Base-by-base conservation (phyloP, 2,113 vertebrate genomes). In the Actenoides hombroni region DNA sequence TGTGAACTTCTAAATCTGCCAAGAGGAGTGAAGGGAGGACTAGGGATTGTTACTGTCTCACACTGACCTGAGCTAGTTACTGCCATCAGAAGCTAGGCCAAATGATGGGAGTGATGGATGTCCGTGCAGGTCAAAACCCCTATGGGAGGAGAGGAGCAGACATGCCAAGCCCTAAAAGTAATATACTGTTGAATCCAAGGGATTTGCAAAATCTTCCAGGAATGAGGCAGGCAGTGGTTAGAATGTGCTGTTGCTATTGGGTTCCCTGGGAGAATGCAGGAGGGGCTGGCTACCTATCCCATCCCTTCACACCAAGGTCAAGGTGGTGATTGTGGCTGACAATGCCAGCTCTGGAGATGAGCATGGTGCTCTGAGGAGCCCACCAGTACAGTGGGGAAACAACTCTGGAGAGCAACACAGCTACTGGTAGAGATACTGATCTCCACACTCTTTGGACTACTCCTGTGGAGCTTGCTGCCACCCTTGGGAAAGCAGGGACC, bases 1-100 rank as follows among this genome's bases (percentile, higher is more conserved):
- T 61, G 65, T 54, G 74, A 90, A 87, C 31, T 90, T 95, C 88
- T 95, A 40, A 86, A 82, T 78, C 65, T 90, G 82, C 77, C 91
- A 82, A 69, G 69, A 85, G 86, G 67, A 51, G 63, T 1, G 2
- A 54, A 53, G 48, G 70, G 40, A 90, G 46, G 65, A 73, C 83
- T 69, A 67, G 86, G 85, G 64, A 54, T 35, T 65, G 37, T 16
- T 46, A 44, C 57, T 25, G 35, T 74, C 59, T 95, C 2, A 0
- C 0, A 4, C 44, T 0, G 1, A 44, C 25, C 37, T 89, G 5
- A 3, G 56, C 42, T 83, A 24, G 4, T 85, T 92, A 26, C 73
- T 0, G 0, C 76, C 39, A 21, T 74, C 31, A 4, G 13, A 42
- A 76, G 53, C 73, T 75, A 57, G 86, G 65, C 69, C 86, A 85